These are phyloP conservation scores for Ichneumoninae sp. DNA, from an alignment of 2,888 invertebrate species.

Conservation along the genomic window DNA sequence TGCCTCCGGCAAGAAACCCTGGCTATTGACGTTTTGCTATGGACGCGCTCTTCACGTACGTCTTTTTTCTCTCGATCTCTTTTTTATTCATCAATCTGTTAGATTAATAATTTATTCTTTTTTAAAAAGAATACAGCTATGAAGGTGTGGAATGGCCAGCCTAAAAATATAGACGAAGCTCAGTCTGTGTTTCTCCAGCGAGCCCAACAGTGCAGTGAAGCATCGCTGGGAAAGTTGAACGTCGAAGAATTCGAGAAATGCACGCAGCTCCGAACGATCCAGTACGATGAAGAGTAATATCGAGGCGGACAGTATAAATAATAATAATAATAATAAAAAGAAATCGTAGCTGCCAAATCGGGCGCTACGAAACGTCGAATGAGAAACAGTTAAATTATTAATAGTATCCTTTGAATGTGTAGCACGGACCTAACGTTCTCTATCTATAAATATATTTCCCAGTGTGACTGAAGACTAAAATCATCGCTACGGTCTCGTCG, in stretches of 20 bases:
- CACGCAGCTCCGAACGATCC: slow-evolving; percentile 16
- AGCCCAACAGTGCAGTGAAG: slow-evolving; percentile 85
- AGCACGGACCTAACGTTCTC: slow-evolving; percentile 16
- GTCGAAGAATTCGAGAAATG: slow-evolving; percentile 53
- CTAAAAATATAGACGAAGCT: slow-evolving; percentile 86
- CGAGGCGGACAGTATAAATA: too few relatives aligned
- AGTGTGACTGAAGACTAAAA: neutral
- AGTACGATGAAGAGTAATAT: slow-evolving; percentile 27
- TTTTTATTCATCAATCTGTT: neutral
- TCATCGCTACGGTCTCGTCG: neutral
- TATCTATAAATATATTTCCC: slow-evolving; percentile 30
- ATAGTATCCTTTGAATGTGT: slow-evolving; percentile 24
- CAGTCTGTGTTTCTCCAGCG: slow-evolving; percentile 87
- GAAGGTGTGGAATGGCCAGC: slow-evolving; percentile 88
- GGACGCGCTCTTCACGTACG: slow-evolving; percentile 96
- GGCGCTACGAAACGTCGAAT: slow-evolving; percentile 12
- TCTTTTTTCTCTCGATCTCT: neutral
- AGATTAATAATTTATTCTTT: neutral
- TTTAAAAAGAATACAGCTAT: slow-evolving; percentile 86
- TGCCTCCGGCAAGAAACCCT: slow-evolving; percentile 92
- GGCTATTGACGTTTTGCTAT: slow-evolving; percentile 98
- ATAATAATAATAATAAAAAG: neutral
- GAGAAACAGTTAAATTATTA: slow-evolving; percentile 30
- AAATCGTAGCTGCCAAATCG: slow-evolving; percentile 11
- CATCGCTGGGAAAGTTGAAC: slow-evolving; percentile 70